Base-by-base conservation (phyloP, 1,140 invertebrate species). In the Cardiocondyla obscurior region DNA sequence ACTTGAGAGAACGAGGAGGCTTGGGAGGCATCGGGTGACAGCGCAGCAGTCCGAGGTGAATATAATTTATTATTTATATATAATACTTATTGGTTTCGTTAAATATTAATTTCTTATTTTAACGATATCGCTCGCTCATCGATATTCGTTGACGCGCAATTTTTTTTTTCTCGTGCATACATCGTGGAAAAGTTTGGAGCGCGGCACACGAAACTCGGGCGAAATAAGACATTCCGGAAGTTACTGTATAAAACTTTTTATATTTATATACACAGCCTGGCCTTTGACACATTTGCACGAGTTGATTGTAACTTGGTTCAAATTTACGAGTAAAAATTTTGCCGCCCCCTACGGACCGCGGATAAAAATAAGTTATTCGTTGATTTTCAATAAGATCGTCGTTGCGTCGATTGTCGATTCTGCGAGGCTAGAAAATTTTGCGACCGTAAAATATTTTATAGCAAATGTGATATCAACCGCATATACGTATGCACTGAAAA, bases 231-330 rank as follows among this genome's bases (percentile, higher is more conserved):
- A 46, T 44, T 12, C 19, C 22, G 10, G 44, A 73, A 82, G 77
- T 73, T 81, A 14, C 2, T 28, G 14, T 22, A 8, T 60, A 1
- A 46, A 84, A 84, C 79, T 82, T 84, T 19, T 44, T 64, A 42
- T 81, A 82, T 72, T 60, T 84, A 76, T 44, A 69, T 74, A 60
- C n/a, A n/a, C n/a, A 33, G 33, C n/a, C n/a, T 67, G 67, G 74
- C 67, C 51, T 30, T 22, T 5, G 44, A 77, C 62, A 53, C 62
- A 46, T 67, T 77, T 36, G n/a, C 10, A 4, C 62, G 46, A 69
- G 67, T 79, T 79, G 46, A 55, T 79, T 55, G 74, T 53, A 79
- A 79, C 62, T 79, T 69, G 39, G 30, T 53, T 67, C 46, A 6
- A 49, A 51, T 77, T 77, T 28, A 53, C 22, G 12, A 8, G 30